Base-by-base conservation (phyloP, 2,888 invertebrate genomes). In the Lasioglossum marginatum region DNA sequence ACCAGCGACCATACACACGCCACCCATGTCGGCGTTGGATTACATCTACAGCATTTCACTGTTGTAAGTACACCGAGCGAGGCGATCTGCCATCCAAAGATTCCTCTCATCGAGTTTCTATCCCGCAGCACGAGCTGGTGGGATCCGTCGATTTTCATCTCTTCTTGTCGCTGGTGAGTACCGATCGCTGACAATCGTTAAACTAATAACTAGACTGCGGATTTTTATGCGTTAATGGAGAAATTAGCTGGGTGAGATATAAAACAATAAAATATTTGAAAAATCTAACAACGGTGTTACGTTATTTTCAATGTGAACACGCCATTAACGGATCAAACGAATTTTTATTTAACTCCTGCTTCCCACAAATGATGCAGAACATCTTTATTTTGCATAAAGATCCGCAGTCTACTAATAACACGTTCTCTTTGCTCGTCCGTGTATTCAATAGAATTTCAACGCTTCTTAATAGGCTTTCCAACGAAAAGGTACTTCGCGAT, bases 1-100 rank as follows among this genome's bases (percentile, higher is more conserved):
- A 96, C 96, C 0, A 94, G 94, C 75, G 94, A 96, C 89, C 96
- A 96, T 83, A 95, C 94, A 84, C 96, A 95, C 73, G 86, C 96
- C 0, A 96, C 97, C 1, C 94, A 91, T 14, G 95, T 97, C 1
- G 94, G 93, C 66, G 94, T 97, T 31, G 95, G 95, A 52, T 93
- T 97, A 81, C 94, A 96, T 6, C 92, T 97, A 14, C 96, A 96
- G 93, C 96, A 96, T 85, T 95, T 97, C 66, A 80, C 86, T n/a
- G 92, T 93, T 63, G 95, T 95, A 88, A 93, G 93, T 81, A 81
- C 19, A 5, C 4, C n/a, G n/a, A 2, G 16, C 27, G 14, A 43
- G 6, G n/a, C 70, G 3, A 14, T 43, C 4, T 10, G 19, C 48
- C 0, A 63, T 79, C 6, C n/a, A 19, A 37, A n/a, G 23, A 57